phyloP scores from a whole-genome alignment of 2,888 invertebrate genomes.

The Furcula furcula region DNA sequence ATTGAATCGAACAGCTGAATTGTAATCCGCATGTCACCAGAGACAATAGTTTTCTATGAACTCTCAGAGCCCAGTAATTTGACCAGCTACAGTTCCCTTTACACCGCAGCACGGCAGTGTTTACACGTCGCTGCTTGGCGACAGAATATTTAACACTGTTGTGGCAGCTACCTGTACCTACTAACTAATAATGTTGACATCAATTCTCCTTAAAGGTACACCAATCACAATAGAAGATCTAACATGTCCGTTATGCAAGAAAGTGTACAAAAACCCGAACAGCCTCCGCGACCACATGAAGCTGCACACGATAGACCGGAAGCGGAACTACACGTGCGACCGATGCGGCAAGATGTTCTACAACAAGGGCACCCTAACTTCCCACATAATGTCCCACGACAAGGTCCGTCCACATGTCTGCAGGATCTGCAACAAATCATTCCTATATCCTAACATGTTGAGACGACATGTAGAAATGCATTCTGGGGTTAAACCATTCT shows the following conservation, averaged over 20 bases:
- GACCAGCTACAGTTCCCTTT: too few relatives aligned
- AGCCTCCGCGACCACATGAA: conserved; percentile 78
- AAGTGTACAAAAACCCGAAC: conserved; percentile 61
- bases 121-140: too few relatives aligned
- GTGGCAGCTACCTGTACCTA: too few relatives aligned
- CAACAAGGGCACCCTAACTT: conserved; percentile 68
- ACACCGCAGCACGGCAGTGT: too few relatives aligned
- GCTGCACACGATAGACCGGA: conserved; percentile 74
- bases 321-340: conserved; percentile 68
- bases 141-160: too few relatives aligned
- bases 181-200: too few relatives aligned
- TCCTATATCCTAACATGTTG: conserved; percentile 68
- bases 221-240: conserved; percentile 64
- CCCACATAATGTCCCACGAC: conserved; percentile 70
- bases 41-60: too few relatives aligned
- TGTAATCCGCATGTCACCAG: too few relatives aligned
- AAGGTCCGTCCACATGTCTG: conserved; percentile 64
- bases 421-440: conserved; percentile 67
- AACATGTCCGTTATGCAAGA: conserved; percentile 63
- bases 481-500: conserved; percentile 64
- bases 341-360: conserved; percentile 71
- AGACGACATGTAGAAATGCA: conserved; percentile 71
- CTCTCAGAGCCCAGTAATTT: too few relatives aligned
- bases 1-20: too few relatives aligned
- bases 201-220: conserved; percentile 24